Percentiles rank a stretch among this genome's conserved stretches.
These are phyloP conservation scores for Danio tinwini DNA, from an alignment of 2,797 vertebrate genomes.

Conservation along the genomic window DNA sequence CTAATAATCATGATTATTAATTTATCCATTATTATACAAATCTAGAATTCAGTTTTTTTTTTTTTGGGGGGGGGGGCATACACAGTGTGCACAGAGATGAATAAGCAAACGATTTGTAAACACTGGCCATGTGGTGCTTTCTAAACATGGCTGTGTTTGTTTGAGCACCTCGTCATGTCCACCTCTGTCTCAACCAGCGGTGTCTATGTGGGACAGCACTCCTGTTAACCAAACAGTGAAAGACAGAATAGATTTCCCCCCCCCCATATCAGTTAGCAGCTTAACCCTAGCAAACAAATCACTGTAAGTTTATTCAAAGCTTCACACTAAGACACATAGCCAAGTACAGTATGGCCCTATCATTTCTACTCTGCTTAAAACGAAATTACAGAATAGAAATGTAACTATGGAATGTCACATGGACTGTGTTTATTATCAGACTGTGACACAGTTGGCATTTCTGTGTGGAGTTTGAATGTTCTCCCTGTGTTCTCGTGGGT, in stretches of 20 bases:
- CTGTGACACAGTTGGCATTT: too few relatives aligned
- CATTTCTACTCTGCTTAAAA: too few relatives aligned
- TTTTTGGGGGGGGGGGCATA: too few relatives aligned
- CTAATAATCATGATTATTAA: too few relatives aligned
- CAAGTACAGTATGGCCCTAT: too few relatives aligned
- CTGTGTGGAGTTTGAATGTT: too few relatives aligned
- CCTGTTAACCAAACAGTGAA: neutral
- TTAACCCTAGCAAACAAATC: neutral
- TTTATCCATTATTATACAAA: too few relatives aligned
- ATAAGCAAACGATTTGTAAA: neutral
- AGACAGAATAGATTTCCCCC: neutral
- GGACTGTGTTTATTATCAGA: too few relatives aligned
- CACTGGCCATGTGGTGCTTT: neutral
- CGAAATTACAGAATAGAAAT: too few relatives aligned
- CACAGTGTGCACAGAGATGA: neutral
- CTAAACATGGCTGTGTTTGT: neutral
- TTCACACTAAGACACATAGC: neutral
- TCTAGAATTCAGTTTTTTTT: too few relatives aligned
- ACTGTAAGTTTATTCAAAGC: neutral
- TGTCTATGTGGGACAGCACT: neutral
- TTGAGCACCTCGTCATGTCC: neutral
- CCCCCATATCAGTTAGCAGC: neutral
- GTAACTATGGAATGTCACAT: too few relatives aligned
- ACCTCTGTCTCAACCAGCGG: neutral
- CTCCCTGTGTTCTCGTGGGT: too few relatives aligned